Evolutionary conservation across 2,797 vertebrate species (phyloP).

Genomic region (Hapalemur alaotrensis): DNA sequence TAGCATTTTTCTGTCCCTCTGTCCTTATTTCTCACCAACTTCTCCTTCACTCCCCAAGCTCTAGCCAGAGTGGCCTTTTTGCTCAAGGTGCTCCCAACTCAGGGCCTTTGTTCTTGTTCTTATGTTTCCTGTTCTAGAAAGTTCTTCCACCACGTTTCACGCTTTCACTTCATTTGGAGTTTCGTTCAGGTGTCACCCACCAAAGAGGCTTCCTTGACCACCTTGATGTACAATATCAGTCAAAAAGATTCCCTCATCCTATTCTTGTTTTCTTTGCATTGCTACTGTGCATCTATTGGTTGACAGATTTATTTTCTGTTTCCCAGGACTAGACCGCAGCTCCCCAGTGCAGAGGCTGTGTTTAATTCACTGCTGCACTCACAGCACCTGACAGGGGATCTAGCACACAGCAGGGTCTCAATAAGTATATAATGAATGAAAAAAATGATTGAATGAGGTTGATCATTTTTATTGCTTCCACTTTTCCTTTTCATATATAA

Average conservation of each 20-base stretch:
- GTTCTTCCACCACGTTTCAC: background rate
- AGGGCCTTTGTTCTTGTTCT: background rate
- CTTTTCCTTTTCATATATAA: background rate
- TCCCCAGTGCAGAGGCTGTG: background rate
- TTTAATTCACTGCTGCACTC: background rate
- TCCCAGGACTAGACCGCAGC: background rate
- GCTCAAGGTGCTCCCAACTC: background rate
- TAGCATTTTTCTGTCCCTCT: background rate
- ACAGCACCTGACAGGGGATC: too few relatives aligned
- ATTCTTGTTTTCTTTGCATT: background rate
- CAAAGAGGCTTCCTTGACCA: background rate
- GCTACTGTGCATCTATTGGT: background rate
- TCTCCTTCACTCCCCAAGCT: background rate
- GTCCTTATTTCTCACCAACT: background rate
- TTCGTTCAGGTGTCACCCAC: background rate
- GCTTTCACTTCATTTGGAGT: background rate
- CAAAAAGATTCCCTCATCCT: fast-evolving
- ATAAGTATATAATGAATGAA: background rate
- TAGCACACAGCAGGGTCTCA: background rate
- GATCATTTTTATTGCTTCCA: background rate
- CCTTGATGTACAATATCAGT: background rate
- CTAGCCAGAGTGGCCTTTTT: background rate
- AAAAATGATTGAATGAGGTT: background rate
- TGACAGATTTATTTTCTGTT: background rate
- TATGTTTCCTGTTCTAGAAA: background rate